Base-by-base conservation (phyloP, 2,888 invertebrate genomes). In the Nomada hirtipes region DNA sequence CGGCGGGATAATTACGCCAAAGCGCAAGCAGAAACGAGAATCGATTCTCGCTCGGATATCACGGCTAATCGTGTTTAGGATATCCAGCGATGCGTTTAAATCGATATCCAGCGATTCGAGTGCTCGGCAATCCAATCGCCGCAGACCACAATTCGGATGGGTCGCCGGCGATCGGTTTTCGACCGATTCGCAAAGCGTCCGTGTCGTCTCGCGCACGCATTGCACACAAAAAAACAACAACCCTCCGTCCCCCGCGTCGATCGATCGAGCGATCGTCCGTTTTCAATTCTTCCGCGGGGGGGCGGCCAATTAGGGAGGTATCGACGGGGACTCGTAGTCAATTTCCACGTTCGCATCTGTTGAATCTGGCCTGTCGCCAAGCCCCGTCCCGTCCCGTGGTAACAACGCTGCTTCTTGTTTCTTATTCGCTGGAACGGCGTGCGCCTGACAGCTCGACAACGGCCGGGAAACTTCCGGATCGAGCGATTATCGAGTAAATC, bases 361-460 rank as follows among this genome's bases (percentile, higher is more conserved):
- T 90, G 90, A 90, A 90, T 90, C 89, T 90, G 90, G 90, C 89
- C 50, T n/a, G 23, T 42, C 44, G 89, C 89, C 89, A 89, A 85
- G 80, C 81, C 83, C 74, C 84, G 73, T 75, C 79, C 47, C 47
- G 47, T 15, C 15, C 47, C 13, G 60, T 69, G 47, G 78, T 86
- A 89, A 89, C 80, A 82, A 79, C 85, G 65, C 83, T 75, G 57
- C 55, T 55, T 53, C 59, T 59, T 85, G 78, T 76, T 76, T 76
- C 85, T 82, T 82, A 82, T 73, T 67, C 72, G 50, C 26, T 52
- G 47, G 20, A 55, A 55, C 63, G 26, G 20, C 29, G 26, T 63
- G 81, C 36, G 36, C 11, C 63, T 53, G 69, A 75, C 57, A 69
- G 57, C 20, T 53, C 18, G 29, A 23, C 23, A 36, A n/a, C 60